Base-by-base conservation (phyloP, 2,113 vertebrate species). In the Corythoichthys haematopterus region DNA sequence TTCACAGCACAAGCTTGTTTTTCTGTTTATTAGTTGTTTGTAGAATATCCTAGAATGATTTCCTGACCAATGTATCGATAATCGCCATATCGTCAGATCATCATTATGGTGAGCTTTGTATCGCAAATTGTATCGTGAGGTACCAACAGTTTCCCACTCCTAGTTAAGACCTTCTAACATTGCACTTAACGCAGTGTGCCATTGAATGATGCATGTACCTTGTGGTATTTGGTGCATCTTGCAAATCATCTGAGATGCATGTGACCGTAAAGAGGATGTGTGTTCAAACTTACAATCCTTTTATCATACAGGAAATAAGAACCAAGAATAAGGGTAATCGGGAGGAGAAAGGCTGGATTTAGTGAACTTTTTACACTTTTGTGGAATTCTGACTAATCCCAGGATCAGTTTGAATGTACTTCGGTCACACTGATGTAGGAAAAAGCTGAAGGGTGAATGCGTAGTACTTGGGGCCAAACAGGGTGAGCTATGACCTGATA, bases 351-450 rank as follows among this genome's bases (percentile, higher is more conserved):
- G 66, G 11, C 35, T 38, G 52, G n/a, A 48, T 12, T 52, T 43
- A 15, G 2, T 70, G 66, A 76, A 59, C 65, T 40, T 57, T 6
- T 63, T 62, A 38, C 62, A 46, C 28, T 71, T 56, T 65, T 15
- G 35, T 53, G 61, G 63, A 48, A 12, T 63, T 80, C 33, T 66
- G 62, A 70, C 11, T 78, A 76, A 82, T 84, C 79, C 74, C 37
- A 65, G 66, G 73, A 74, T 68, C 78, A 76, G 79, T 79, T 87
- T 84, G 77, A 78, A 43, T 60, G 63, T 63, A 36, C 55, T 74
- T 58, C 72, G 69, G 70, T 85, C 74, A 80, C 60, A 66, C 28
- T 64, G 71, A 74, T 10, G 2, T 70, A 64, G 6, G 46, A 68
- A 53, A 45, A 61, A 38, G n/a, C 52, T 53, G 8, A 13, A 13